Percentiles rank a stretch among this genome's conserved stretches.
Evolutionary conservation across 1,140 invertebrate genomes (phyloP).

Genomic region (Drosophila quadrilineata): DNA sequence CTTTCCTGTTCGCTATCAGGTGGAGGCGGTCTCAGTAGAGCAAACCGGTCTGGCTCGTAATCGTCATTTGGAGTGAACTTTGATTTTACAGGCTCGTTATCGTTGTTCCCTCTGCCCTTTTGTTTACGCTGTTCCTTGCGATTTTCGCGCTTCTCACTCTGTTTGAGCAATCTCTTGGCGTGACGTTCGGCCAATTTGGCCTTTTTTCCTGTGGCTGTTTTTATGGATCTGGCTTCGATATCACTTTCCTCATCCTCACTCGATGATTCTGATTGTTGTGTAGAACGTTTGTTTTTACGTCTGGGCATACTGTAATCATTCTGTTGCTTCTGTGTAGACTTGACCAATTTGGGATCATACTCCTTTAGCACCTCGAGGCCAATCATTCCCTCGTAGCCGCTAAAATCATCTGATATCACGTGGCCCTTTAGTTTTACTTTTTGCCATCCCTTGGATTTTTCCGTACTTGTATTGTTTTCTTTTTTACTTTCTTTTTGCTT

Average conservation of each 20-base stretch:
- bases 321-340: constrained; percentile 37
- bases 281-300: constrained; percentile 16
- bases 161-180: constrained; percentile 48
- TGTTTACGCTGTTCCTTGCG: constrained; percentile 59
- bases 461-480: background rate
- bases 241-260: constrained; percentile 47
- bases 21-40: constrained; percentile 52
- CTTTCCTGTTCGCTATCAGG: constrained; percentile 12
- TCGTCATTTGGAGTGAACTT: constrained; percentile 38
- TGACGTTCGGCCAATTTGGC: constrained; percentile 45
- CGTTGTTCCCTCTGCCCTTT: background rate
- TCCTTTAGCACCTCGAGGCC: constrained; percentile 77
- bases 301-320: background rate
- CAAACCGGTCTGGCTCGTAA: constrained; percentile 56
- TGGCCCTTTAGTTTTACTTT: constrained; percentile 79
- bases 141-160: constrained; percentile 53
- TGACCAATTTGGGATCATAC: constrained; percentile 60
- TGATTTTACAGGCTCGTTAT: background rate
- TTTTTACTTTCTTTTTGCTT: constrained; percentile 14
- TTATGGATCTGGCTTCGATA: constrained; percentile 27
- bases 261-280: constrained; percentile 13
- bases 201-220: constrained; percentile 11
- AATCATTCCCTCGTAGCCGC: constrained; percentile 72
- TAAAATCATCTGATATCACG: constrained; percentile 71
- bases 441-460: constrained; percentile 59